Evolutionary conservation across 2,888 invertebrate genomes (phyloP).

Genomic region (Heliconius hortense): DNA sequence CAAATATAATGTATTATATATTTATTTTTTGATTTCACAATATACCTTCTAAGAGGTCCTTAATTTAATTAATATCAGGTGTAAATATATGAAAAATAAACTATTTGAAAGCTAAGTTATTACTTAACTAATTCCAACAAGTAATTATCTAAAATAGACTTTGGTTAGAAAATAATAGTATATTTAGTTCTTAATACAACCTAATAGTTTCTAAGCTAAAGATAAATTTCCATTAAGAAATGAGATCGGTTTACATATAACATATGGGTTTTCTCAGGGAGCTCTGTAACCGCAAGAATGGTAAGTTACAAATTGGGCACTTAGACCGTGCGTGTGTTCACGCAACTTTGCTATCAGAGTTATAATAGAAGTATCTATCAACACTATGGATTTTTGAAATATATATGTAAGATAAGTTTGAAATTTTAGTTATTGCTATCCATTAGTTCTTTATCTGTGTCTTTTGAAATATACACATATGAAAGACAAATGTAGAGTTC

Average conservation of each 20-base stretch:
- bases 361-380: conserved; percentile 25
- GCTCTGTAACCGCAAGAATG: conserved; percentile 16
- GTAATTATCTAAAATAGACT: neutral
- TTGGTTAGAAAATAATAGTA: neutral
- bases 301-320: conserved; percentile 21
- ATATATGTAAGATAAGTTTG: conserved; percentile 1
- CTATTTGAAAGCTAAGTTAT: neutral
- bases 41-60: too few species aligned
- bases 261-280: conserved; percentile 19
- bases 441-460: neutral
- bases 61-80: neutral
- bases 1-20: too few species aligned
- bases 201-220: conserved; percentile 7
- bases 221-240: conserved; percentile 15
- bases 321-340: conserved; percentile 24
- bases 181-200: neutral
- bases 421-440: neutral
- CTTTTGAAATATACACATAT: neutral
- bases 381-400: conserved; percentile 1
- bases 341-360: conserved; percentile 13
- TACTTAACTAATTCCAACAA: neutral
- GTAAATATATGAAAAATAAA: neutral
- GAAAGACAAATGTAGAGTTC: neutral
- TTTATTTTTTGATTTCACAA: too few species aligned
- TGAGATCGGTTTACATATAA: neutral